Percentiles rank a stretch among this genome's conserved stretches.
Evolutionary conservation across 2,113 vertebrate species (phyloP).

Genomic region (Pan paniscus): DNA sequence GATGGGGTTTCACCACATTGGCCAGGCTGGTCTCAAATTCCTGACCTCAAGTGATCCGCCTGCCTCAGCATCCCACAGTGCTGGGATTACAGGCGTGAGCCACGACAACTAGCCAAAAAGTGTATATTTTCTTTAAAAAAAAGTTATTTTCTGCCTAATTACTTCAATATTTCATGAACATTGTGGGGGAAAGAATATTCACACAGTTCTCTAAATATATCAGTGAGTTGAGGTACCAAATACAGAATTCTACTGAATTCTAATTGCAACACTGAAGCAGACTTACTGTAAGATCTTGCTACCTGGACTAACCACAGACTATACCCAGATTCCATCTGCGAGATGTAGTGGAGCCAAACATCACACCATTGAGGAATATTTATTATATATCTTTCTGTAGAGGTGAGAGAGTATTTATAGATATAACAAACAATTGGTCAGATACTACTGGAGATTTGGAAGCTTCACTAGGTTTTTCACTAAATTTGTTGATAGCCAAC

Average conservation of each 20-base stretch:
- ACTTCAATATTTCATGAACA: background rate
- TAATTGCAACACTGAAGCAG: background rate
- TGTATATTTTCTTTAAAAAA: background rate
- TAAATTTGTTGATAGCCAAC: conserved; percentile 5
- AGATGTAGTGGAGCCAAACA: background rate
- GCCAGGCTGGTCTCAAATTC: no score
- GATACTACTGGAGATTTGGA: background rate
- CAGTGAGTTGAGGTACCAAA: background rate
- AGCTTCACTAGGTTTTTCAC: background rate
- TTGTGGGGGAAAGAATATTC: background rate
- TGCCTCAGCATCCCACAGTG: no score
- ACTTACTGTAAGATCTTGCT: background rate
- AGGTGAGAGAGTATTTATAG: background rate
- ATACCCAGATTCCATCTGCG: background rate
- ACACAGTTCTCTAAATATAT: background rate
- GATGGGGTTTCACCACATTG: no score
- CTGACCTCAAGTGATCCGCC: no score
- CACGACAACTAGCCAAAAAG: no score
- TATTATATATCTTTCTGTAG: background rate
- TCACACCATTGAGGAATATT: background rate
- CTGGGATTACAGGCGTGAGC: no score
- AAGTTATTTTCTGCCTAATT: background rate
- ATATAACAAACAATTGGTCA: background rate
- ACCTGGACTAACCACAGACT: background rate
- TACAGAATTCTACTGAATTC: background rate